Evolutionary conservation across 2,797 vertebrate genomes (phyloP).

Genomic region (Crocidura indochinensis): DNA sequence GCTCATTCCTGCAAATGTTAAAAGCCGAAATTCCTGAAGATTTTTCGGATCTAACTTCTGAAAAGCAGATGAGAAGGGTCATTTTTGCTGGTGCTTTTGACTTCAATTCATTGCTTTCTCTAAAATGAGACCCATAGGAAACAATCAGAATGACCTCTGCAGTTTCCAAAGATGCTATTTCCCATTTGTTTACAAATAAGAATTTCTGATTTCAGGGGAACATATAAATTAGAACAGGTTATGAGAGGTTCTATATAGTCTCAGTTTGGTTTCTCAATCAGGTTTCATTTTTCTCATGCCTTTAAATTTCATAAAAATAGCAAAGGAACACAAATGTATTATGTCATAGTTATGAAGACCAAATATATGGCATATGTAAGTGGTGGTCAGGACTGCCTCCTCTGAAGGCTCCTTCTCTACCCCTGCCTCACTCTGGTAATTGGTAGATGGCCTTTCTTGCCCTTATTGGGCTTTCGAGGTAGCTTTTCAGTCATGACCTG

Average conservation of each 20-base stretch:
- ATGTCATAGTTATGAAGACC: neutral
- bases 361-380: neutral
- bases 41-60: slow-evolving; percentile 9
- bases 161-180: slow-evolving; percentile 13
- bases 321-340: too few species aligned
- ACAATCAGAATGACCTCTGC: neutral
- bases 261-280: neutral
- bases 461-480: neutral
- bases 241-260: neutral
- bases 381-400: neutral
- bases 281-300: slow-evolving; percentile 16
- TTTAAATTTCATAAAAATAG: neutral
- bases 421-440: neutral
- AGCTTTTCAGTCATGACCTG: too few species aligned
- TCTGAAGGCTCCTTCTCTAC: neutral
- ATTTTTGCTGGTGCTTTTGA: neutral
- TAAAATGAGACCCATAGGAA: neutral
- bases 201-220: neutral
- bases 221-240: neutral
- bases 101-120: neutral
- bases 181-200: neutral
- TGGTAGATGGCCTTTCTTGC: neutral
- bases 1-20: neutral
- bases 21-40: neutral
- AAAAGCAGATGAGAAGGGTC: slow-evolving; percentile 2